These are phyloP conservation scores for Umimayanthus kanabou DNA, from an alignment of 92 coral and sea anemone species.

Conservation along the genomic window DNA sequence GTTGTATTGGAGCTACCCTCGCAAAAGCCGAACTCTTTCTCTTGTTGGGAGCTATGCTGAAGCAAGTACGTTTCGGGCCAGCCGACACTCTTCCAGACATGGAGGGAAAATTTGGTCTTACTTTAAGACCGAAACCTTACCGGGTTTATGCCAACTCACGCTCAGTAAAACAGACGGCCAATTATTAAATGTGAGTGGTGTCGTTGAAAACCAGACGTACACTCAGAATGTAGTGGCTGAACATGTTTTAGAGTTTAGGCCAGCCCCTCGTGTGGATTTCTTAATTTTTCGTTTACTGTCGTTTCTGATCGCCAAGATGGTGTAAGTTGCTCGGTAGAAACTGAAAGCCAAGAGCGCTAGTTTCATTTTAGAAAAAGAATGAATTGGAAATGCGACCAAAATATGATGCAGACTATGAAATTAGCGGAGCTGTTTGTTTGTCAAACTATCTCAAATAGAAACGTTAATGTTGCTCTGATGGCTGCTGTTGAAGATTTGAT, in stretches of 20 bases:
- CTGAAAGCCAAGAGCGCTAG: too few species aligned
- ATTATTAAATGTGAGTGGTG: not conserved
- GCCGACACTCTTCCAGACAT: constrained; percentile 39
- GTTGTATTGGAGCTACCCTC: constrained; percentile 85
- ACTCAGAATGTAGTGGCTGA: not conserved
- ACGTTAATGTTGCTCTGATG: too few species aligned
- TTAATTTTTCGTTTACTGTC: not conserved
- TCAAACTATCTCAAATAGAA: too few species aligned
- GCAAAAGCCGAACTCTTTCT: constrained; percentile 84
- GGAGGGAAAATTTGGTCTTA: constrained; percentile 68
- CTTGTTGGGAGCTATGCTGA: constrained; percentile 77
- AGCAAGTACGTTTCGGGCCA: constrained; percentile 49
- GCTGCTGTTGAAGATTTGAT: too few species aligned
- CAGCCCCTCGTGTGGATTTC: too few species aligned
- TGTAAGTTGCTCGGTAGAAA: too few species aligned
- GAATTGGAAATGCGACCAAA: too few species aligned
- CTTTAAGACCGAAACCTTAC: constrained; percentile 66
- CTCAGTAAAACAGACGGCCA: not conserved
- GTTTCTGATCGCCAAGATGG: not conserved
- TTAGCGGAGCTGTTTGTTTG: too few species aligned
- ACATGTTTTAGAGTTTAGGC: not conserved
- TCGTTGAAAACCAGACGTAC: not conserved
- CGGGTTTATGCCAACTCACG: constrained; percentile 49
- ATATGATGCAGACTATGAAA: too few species aligned
- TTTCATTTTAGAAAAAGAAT: too few species aligned